Base-by-base conservation (phyloP, 2,113 vertebrate genomes). In the Shinisaurus crocodilurus region DNA sequence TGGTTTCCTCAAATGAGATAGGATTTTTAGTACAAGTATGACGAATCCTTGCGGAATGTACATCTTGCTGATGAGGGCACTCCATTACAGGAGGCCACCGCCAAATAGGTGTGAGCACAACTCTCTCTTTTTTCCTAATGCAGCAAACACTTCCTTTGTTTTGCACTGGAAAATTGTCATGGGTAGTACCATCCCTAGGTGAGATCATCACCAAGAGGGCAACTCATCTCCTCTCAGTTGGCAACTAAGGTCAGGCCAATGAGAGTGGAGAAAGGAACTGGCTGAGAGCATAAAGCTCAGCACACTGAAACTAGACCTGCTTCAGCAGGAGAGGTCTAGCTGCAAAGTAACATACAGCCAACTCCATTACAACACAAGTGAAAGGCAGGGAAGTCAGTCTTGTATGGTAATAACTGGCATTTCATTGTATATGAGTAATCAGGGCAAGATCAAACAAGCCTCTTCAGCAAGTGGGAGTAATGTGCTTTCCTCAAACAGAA, bases 401-500 rank as follows among this genome's bases (percentile, higher is more conserved):
- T 7, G 67, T 40, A 45, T 23, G 32, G 60, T 84, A 91, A 88
- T 34, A 88, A 88, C 10, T 45, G 29, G 43, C 81, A 60, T 84
- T 72, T 74, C n/a, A 34, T 16, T 54, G 67, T 37, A 13, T 77
- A 72, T 84, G 54, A 75, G 12, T 82, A 80, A 43, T n/a, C 69
- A 81, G n/a, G 9, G 45, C 72, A 87, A 63, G 67, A 80, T 82
- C 74, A 84, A 79, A 74, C 69, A 87, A 75, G 57, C 8, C 43
- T 89, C 84, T 81, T 82, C 45, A n/a, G 43, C 54, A 90, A 81
- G 37, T 82, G 43, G 27, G 29, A 85, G 65, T 77, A 45, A 45
- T 60, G 45, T 65, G 45, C 9, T 85, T 81, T 60, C 40, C 69
- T 70, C 88, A 88, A 86, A 76, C 5, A 16, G 57, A 92, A 81